Evolutionary conservation across 2,113 vertebrate species (phyloP).

Genomic region (Hiodon alosoides): DNA sequence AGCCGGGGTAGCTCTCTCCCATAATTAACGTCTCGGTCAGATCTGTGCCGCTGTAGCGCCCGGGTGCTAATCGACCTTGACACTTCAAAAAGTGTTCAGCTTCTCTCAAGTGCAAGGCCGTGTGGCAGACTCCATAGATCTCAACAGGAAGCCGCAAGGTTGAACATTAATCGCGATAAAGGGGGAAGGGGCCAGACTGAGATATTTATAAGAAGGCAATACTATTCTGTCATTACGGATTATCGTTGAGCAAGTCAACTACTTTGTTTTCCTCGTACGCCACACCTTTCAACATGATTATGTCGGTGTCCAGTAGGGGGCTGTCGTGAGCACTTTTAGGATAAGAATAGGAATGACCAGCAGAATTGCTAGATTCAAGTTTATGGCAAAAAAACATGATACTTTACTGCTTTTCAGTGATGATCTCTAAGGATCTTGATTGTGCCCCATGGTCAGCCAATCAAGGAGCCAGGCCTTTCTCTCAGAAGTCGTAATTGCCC

Average conservation of each 20-base stretch:
- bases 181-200: too few species aligned
- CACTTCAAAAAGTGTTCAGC: constrained; percentile 31
- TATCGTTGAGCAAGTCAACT: neutral
- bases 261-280: neutral
- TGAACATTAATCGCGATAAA: constrained; percentile 11
- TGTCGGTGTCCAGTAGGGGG: neutral
- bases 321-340: neutral
- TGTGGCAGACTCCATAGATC: constrained; percentile 21
- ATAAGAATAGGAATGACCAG: too few species aligned
- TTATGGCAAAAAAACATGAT: too few species aligned
- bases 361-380: neutral
- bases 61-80: constrained; percentile 37
- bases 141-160: constrained; percentile 28
- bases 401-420: too few species aligned
- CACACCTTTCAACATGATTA: neutral
- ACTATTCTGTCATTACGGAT: neutral
- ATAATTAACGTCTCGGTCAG: constrained; percentile 17
- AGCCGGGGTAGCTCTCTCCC: constrained; percentile 2
- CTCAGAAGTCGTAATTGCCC: too few species aligned
- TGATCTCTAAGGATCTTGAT: too few species aligned
- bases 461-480: too few species aligned
- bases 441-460: too few species aligned
- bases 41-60: constrained; percentile 27
- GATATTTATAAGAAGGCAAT: neutral
- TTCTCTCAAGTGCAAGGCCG: constrained; percentile 25